Evolutionary conservation across 2,888 invertebrate species (phyloP), one percentile per base, ranked within the genome.

Genomic region (Apotomis betuletana): DNA sequence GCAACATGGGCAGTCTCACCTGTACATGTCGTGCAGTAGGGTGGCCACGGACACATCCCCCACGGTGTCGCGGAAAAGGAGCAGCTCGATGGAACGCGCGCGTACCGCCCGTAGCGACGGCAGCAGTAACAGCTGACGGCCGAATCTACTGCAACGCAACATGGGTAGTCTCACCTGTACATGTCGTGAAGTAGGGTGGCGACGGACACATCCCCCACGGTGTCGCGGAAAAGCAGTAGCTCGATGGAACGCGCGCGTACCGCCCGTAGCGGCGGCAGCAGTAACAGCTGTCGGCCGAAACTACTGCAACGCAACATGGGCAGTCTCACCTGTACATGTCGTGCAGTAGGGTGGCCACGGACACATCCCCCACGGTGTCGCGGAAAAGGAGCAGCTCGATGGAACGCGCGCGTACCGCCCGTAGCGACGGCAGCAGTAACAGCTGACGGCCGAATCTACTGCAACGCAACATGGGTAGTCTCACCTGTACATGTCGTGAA

Each of bases 331-430:
- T 95, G 87, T 98, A 98, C 97, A 98, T 98, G 86, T 98, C 97
- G 75, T 97, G 96, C 41, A 98, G 91, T 9, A 98, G 94, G 62
- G 97, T 95, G 27, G 97, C 97, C 72, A 98, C 97, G 0, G 98
- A 97, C 76, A 98, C 98, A 87, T 98, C 98, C 0, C 98, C 98
- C 70, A 98, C 97, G 4, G 98, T 98, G 85, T 98, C 98, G 78
- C 97, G 96, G 90, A 98, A 98, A 85, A 98, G 96, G 13, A 98
- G 93, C 75, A 96, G 94, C 89, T 98, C 98, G 60, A 98, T 96
- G 4, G 97, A 97, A 13, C 96, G 94, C 15, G 97, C 95, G 10
- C 97, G 95, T 70, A 98, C 97, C 0, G 97, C 96, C 9, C 97
- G 94, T 8, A 99, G 92, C 76, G 97, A 96, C 63, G 98, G 97